phyloP scores from a whole-genome alignment of 2,888 invertebrate species.

The Ochropleura leucogaster region DNA sequence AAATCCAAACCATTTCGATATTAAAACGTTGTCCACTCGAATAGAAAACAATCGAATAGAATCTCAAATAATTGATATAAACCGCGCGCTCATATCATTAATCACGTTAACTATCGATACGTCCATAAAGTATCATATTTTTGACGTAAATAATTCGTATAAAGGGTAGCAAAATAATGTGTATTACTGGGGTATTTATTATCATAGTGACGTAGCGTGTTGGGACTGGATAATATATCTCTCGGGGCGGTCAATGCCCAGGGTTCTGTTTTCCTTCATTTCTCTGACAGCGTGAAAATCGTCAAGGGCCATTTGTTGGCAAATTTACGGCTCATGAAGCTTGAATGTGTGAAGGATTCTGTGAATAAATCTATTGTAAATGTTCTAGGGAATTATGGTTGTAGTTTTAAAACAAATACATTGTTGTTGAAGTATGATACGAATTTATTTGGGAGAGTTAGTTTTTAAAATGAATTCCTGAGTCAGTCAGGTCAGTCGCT shows the following conservation, averaged over 20 bases:
- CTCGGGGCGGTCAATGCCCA: constrained; percentile 72
- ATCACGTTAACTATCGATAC: constrained; percentile 79
- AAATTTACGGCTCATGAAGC: constrained; percentile 86
- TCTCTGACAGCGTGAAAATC: constrained; percentile 84
- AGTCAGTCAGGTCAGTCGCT: too few species aligned
- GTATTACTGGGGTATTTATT: constrained; percentile 68
- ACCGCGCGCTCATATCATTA: constrained; percentile 75
- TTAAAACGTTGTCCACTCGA: constrained; percentile 70
- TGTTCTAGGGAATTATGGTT: constrained; percentile 52
- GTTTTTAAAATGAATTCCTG: neutral
- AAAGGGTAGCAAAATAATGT: constrained; percentile 69
- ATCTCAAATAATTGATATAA: constrained; percentile 81
- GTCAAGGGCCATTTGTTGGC: constrained; percentile 88
- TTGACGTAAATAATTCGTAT: constrained; percentile 73
- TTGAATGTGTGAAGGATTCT: constrained; percentile 78
- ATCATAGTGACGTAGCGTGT: constrained; percentile 75
- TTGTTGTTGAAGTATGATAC: neutral
- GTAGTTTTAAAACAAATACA: constrained; percentile 32
- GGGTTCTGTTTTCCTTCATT: constrained; percentile 85
- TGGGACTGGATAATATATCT: constrained; percentile 78
- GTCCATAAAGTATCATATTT: constrained; percentile 75
- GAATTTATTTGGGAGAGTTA: too few species aligned
- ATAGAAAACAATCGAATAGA: constrained; percentile 77
- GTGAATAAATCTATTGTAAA: constrained; percentile 56
- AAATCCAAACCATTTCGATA: constrained; percentile 68